These are phyloP conservation scores for Hirtodrosophila alboralis DNA, from an alignment of 2,888 invertebrate genomes.

Conservation along the genomic window DNA sequence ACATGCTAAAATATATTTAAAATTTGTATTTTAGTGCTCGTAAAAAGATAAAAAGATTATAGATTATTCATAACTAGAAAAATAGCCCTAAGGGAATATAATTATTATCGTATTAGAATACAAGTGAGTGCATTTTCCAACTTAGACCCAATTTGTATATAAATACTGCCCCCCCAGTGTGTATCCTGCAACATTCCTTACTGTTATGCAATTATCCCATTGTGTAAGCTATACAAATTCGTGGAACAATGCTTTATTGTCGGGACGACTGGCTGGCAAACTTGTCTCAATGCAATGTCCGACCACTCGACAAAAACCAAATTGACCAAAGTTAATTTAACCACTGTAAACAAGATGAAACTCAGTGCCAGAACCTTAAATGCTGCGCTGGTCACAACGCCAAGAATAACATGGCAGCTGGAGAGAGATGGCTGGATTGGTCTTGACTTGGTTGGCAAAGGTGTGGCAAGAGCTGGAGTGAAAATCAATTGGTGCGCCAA, in stretches of 20 bases:
- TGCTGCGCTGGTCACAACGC: constrained; percentile 31
- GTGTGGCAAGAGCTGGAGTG: constrained; percentile 30
- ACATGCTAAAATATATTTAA: no score
- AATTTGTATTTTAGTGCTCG: no score
- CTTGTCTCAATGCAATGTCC: constrained; percentile 44
- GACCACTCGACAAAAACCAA: constrained; percentile 61
- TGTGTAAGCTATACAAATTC: constrained; percentile 16
- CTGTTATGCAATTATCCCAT: constrained; percentile 18
- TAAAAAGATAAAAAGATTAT: no score
- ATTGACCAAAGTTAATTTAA: constrained; percentile 80
- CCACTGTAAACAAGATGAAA: constrained; percentile 66
- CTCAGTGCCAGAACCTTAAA: constrained; percentile 39
- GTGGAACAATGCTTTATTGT: constrained; percentile 17
- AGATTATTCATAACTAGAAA: no score
- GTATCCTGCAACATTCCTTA: background rate
- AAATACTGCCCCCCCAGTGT: background rate
- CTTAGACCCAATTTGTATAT: background rate
- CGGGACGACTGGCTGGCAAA: no score
- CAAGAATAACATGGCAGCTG: constrained; percentile 1
- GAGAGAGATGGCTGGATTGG: background rate
- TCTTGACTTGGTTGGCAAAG: constrained; percentile 4
- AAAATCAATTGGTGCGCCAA: constrained; percentile 75
- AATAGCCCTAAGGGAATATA: no score
- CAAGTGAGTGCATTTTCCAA: no score
- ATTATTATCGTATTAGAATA: no score